These are phyloP conservation scores for Chaetorhynchus papuensis DNA, from an alignment of 2,113 vertebrate genomes.

Conservation along the genomic window DNA sequence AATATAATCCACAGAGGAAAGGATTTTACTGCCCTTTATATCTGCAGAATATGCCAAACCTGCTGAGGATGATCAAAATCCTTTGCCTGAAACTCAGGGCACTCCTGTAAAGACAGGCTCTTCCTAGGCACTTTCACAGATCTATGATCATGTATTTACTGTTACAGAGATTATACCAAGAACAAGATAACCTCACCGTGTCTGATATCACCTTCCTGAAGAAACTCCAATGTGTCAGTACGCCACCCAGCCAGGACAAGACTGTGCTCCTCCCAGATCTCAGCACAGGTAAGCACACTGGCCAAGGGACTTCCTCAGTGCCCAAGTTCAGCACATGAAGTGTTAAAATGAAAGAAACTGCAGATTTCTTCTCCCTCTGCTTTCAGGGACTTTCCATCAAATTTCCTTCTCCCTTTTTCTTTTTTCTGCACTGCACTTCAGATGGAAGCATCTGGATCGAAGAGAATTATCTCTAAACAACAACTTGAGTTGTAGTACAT, in stretches of 20 bases:
- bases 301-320: background rate
- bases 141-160: background rate
- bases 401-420: background rate
- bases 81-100: background rate
- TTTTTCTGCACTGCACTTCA: background rate
- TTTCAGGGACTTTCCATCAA: conserved; percentile 1
- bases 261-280: background rate
- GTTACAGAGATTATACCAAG: background rate
- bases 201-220: background rate
- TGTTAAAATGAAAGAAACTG: background rate
- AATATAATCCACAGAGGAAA: background rate
- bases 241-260: background rate
- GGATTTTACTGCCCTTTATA: background rate
- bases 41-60: background rate
- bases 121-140: background rate
- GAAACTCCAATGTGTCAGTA: background rate
- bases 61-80: background rate
- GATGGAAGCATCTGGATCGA: conserved; percentile 43
- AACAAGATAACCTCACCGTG: background rate
- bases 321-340: background rate
- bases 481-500: conserved; percentile 23
- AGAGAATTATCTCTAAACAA: conserved; percentile 54
- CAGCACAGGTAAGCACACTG: background rate
- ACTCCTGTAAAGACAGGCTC: background rate
- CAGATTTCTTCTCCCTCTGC: background rate